phyloP scores from a whole-genome alignment of 2,888 invertebrate species.

The Bembecia ichneumoniformis region DNA sequence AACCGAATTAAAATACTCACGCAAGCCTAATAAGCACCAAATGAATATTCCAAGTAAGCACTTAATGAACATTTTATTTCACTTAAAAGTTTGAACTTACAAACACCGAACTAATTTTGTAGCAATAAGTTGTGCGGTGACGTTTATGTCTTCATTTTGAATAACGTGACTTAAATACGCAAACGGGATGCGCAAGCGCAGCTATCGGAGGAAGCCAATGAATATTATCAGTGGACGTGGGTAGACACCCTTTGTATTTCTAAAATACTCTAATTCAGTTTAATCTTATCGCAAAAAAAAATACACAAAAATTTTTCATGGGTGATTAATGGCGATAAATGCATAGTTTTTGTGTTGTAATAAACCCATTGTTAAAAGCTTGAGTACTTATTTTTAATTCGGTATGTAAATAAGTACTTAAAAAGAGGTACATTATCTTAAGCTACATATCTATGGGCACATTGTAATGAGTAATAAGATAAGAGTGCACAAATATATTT shows the following conservation, averaged over 20 bases:
- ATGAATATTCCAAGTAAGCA: constrained; percentile 35
- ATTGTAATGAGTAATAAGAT: constrained; percentile 4
- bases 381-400: no score
- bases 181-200: constrained; percentile 39
- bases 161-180: background rate
- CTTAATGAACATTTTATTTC: constrained; percentile 35
- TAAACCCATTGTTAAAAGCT: no score
- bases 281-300: background rate
- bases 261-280: constrained; percentile 31
- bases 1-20: constrained; percentile 23
- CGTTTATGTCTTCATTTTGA: constrained; percentile 19
- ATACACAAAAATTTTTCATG: background rate
- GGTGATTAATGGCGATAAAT: background rate
- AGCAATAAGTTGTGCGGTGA: constrained; percentile 17
- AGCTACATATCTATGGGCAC: background rate
- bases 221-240: constrained; percentile 35
- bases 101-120: background rate
- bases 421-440: background rate
- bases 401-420: no score
- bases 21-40: constrained; percentile 27
- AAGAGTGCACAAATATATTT: constrained; percentile 28
- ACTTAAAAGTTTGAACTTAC: background rate
- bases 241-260: constrained; percentile 24
- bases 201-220: constrained; percentile 50
- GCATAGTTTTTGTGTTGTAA: background rate